Conservation (phyloP, 2,888 invertebrate species). For the Pheosia gnoma region DNA sequence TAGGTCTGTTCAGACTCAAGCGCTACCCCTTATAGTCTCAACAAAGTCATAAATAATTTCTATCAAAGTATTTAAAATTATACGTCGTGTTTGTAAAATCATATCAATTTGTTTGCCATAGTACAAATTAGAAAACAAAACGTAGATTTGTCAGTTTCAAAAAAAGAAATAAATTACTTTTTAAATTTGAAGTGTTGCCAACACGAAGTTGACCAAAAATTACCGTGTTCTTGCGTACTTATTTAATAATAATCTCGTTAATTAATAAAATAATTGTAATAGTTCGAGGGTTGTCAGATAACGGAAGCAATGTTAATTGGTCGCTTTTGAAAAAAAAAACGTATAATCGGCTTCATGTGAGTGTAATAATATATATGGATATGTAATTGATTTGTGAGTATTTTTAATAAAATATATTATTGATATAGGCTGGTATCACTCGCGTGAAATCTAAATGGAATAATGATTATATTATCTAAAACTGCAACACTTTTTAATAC, state of each 20-base stretch:
- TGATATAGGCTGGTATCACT: not conserved
- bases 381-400: conserved; percentile 60
- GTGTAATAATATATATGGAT: conserved; percentile 63
- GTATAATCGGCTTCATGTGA: conserved; percentile 74
- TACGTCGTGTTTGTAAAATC: conserved; percentile 22
- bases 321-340: conserved; percentile 65
- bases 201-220: conserved; percentile 48
- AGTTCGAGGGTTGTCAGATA: conserved; percentile 64
- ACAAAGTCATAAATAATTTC: not conserved
- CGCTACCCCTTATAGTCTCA: not conserved
- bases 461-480: no score
- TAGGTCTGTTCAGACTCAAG: not conserved
- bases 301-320: conserved; percentile 68
- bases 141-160: not conserved
- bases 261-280: conserved; percentile 11
- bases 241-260: conserved; percentile 12
- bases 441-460: no score
- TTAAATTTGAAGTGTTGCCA: conserved; percentile 48
- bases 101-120: conserved; percentile 60
- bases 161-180: conserved; percentile 18
- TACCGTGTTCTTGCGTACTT: conserved; percentile 24
- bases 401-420: conserved; percentile 31
- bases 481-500: no score
- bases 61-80: not conserved
- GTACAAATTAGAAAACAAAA: conserved; percentile 51